Evolutionary conservation across 2,888 invertebrate genomes (phyloP), one percentile per base, ranked within the genome.

Genomic region (Epistrophe grossulariae): DNA sequence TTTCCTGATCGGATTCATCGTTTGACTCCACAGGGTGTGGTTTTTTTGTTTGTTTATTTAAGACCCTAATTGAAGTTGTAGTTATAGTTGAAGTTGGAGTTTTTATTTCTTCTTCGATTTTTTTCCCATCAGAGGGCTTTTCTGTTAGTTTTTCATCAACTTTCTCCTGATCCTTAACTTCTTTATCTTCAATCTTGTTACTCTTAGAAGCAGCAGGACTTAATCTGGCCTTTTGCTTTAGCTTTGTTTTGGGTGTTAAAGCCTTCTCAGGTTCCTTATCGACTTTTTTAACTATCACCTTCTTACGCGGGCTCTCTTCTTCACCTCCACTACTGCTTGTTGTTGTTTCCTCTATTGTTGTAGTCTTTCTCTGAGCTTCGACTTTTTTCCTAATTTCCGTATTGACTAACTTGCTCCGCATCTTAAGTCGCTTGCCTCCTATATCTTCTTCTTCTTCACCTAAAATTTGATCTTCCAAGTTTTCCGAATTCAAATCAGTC

Each of bases 401-500:
- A 71, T 92, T 91, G 0, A 90, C 85, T 13, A 90, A 82, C 84
- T 92, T 93, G 0, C 89, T 89, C 9, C 93, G 90, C 90, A 93
- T 92, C 88, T 93, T 93, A 2, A 91, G 88, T 4, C 93, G 90
- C 60, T 93, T 93, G 0, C 92, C 93, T 0, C 92, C 93, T 24
- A 92, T 89, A 88, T 92, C 91, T 52, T 90, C 82, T 6, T 91
- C 91, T n/a, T 90, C 90, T 7, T 90, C 90, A 45, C 87, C 88
- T 4, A 59, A 15, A 0, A 93, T 89, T 2, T 93, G 93, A 10
- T 94, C 94, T 74, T 94, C 94, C 0, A 93, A 93, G 78, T 94
- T 93, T 89, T 95, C 95, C 0, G 94, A 93, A 79, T 91, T 91
- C 0, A 89, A 79, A 28, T 93, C 92, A 11, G 91, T 84, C 68